Evolutionary conservation across 2,888 invertebrate genomes (phyloP).

Genomic region (Margaritifera margaritifera): DNA sequence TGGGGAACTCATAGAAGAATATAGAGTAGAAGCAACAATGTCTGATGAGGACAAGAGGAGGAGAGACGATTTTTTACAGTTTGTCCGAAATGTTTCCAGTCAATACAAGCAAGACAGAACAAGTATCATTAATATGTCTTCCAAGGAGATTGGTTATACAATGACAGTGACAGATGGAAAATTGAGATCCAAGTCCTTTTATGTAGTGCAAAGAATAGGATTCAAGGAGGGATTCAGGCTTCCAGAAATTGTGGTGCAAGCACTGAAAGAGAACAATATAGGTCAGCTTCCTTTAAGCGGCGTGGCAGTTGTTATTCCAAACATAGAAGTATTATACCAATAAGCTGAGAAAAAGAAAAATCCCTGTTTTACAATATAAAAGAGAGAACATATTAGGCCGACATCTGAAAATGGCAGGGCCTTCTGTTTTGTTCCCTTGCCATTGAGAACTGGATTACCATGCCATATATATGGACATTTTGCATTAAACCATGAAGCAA

Average conservation of each 20-base stretch:
- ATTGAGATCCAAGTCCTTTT: conserved; percentile 2
- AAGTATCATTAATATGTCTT: not conserved
- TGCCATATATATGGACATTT: conserved; percentile 61
- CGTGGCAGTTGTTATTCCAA: conserved; percentile 29
- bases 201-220: conserved; percentile 14
- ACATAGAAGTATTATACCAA: not conserved
- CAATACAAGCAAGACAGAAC: not conserved
- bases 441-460: conserved; percentile 51
- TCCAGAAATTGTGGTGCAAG: conserved; percentile 35
- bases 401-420: conserved; percentile 9
- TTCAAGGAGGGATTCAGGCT: conserved; percentile 9
- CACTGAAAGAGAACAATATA: conserved; percentile 41
- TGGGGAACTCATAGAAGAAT: conserved; percentile 4
- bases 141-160: conserved; percentile 2
- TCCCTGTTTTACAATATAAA: not conserved
- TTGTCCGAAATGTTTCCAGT: not conserved
- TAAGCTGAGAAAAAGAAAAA: not conserved
- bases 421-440: conserved; percentile 62
- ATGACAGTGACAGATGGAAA: conserved; percentile 4
- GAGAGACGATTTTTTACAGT: conserved; percentile 3
- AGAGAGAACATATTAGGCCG: not conserved
- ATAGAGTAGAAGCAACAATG: conserved; percentile 1
- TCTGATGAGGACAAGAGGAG: conserved; percentile 1
- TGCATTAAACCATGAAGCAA: conserved; percentile 55
- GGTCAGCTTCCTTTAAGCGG: conserved; percentile 46